Base-by-base conservation (phyloP, 2,797 vertebrate species). In the Rhabdophis nuchalis region DNA sequence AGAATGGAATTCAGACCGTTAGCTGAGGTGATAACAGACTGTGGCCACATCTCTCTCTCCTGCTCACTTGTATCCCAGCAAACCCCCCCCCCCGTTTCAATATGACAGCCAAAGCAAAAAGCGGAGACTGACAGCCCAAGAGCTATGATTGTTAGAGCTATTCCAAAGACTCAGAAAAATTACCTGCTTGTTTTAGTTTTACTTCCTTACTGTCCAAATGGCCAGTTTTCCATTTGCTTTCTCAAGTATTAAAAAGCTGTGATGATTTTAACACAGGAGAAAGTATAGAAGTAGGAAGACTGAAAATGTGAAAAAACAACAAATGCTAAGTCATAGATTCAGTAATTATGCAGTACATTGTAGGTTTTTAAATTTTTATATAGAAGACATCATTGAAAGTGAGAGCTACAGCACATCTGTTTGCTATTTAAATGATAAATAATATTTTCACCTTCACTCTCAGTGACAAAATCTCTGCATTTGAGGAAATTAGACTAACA, bases 291-390 rank as follows among this genome's bases (percentile, higher is more conserved):
- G 54, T 6, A 20, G 36, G 52, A 77, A 27, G 16, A 29, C 23
- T 60, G 57, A 41, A 72, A 72, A 27, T 52, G 16, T 16, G 6
- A 5, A 5, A n/a, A 32, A 52, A 10, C 4, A 88, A 23, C 36
- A 89, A 25, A 56, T 89, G 60, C 5, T 53, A 23, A 29, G 13
- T 53, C 29, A 72, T 32, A 88, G 12, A 58, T 46, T 46, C 36
- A 77, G 9, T 57, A 82, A 36, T 57, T 82, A 82, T 18, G 32
- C 4, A 82, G 8, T 6, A 16, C 41, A 57, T 82, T 56, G 23
- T 82, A 82, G 20, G 93, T 86, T 3, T 94, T 85, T 92, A 94
- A 92, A 93, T 61, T 94, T 95, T 95, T 54, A 86, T 5, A 86
- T 54, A 56, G 7, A 56, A 93, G 91, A 92, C 93, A 94, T 53